These are phyloP conservation scores for Coreius guichenoti DNA, from an alignment of 2,797 vertebrate genomes.

Conservation along the genomic window DNA sequence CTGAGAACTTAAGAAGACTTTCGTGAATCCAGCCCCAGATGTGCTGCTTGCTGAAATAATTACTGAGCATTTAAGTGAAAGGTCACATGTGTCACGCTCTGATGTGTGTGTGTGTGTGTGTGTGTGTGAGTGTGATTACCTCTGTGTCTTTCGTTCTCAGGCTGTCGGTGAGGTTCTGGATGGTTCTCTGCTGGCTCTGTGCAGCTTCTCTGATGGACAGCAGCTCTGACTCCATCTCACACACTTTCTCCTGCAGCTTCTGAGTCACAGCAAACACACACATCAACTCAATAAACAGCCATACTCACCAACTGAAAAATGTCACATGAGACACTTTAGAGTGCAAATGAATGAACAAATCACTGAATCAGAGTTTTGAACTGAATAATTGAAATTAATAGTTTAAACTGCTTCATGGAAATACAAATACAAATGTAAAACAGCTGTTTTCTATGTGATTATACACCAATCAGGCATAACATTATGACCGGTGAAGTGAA, in stretches of 20 bases:
- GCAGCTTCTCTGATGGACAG: slow-evolving; percentile 83
- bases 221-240: slow-evolving; percentile 88
- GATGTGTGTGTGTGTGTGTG: not conserved
- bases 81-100: not conserved
- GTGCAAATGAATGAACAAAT: not conserved
- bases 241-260: slow-evolving; percentile 92
- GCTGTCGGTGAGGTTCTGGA: slow-evolving; percentile 86
- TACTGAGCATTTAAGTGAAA: too few species aligned
- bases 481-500: too few species aligned
- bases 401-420: too few species aligned
- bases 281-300: not conserved
- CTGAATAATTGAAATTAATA: too few species aligned
- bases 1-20: too few species aligned
- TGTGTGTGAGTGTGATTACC: slow-evolving; percentile 71
- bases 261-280: slow-evolving; percentile 60
- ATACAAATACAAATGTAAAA: too few species aligned
- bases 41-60: too few species aligned
- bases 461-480: too few species aligned
- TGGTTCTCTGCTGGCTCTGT: slow-evolving; percentile 84
- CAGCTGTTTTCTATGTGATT: too few species aligned
- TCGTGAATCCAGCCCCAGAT: too few species aligned
- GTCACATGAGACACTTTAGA: not conserved
- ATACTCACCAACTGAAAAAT: too few species aligned
- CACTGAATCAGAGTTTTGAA: not conserved
- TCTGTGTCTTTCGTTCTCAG: slow-evolving; percentile 88